Conservation (phyloP, 2,888 invertebrate species). For the Dicranocentrus wangi region DNA sequence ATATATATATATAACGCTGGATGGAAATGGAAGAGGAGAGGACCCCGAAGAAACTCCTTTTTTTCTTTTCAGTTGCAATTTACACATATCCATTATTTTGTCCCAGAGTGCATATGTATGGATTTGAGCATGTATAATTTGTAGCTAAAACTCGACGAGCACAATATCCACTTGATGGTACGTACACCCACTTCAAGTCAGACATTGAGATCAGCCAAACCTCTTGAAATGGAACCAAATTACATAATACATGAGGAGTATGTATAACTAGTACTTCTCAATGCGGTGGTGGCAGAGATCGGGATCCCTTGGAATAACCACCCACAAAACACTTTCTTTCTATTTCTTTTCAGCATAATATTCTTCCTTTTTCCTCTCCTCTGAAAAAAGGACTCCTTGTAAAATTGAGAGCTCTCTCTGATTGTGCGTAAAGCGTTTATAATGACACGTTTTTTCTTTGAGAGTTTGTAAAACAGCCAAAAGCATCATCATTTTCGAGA, state of each 20-base stretch:
- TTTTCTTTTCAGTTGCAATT: no score
- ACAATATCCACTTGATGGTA: background rate
- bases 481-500: background rate
- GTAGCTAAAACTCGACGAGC: background rate
- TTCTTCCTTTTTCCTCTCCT: no score
- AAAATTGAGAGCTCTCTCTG: background rate
- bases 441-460: background rate
- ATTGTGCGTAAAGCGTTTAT: background rate
- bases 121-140: background rate
- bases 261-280: no score
- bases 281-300: no score
- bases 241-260: slow-evolving; percentile 5
- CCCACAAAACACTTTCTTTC: background rate
- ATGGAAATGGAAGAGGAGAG: no score
- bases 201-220: background rate
- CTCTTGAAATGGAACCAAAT: background rate
- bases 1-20: no score
- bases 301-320: background rate
- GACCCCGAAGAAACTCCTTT: no score
- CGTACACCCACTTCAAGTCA: background rate
- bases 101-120: background rate
- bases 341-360: background rate
- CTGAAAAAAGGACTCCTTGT: slow-evolving; percentile 1
- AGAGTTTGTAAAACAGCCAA: slow-evolving; percentile 11
- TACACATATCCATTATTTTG: background rate